Evolutionary conservation across 2,113 vertebrate species (phyloP).

Genomic region (Lepus europaeus): DNA sequence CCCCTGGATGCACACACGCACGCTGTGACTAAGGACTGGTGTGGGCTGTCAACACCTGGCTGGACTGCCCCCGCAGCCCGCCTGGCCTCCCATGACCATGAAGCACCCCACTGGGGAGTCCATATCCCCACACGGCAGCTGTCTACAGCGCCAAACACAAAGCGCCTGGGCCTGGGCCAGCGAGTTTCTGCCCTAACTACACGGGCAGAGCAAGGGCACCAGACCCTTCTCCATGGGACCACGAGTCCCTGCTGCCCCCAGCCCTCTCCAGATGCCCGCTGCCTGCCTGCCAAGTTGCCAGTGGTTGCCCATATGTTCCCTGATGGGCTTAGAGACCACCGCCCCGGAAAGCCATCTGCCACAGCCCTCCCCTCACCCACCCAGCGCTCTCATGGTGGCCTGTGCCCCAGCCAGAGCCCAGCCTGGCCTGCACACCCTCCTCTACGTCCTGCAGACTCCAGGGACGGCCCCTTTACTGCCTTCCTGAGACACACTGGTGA

Average conservation of each 20-base stretch:
- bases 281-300: not conserved
- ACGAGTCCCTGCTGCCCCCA: fast-evolving
- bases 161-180: not conserved
- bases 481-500: not conserved
- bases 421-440: not conserved
- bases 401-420: not conserved
- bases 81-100: not conserved
- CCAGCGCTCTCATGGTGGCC: not conserved
- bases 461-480: not conserved
- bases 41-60: not conserved
- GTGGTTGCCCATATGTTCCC: too few species aligned
- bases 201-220: not conserved
- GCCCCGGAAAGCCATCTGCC: not conserved
- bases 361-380: not conserved
- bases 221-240: not conserved
- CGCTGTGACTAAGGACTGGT: too few species aligned
- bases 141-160: not conserved
- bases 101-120: not conserved
- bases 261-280: not conserved
- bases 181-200: too few species aligned
- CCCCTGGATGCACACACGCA: too few species aligned
- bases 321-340: not conserved
- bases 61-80: not conserved
- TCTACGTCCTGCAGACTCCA: not conserved
- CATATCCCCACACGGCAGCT: not conserved